Percentiles rank a stretch among this genome's conserved stretches.
These are phyloP conservation scores for Ditula angustiorana DNA, from an alignment of 2,888 invertebrate species.

Conservation along the genomic window DNA sequence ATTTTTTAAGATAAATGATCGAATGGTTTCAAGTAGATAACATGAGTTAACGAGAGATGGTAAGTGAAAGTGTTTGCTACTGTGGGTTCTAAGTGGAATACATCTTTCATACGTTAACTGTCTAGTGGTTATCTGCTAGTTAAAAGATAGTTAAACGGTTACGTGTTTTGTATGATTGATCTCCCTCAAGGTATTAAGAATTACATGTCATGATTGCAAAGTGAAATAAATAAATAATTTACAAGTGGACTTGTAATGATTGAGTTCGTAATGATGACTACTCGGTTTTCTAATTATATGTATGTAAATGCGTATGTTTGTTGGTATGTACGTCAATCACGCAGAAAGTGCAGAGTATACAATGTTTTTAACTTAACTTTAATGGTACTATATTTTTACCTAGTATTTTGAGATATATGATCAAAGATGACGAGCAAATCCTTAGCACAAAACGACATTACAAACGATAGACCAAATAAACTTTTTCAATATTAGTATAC, in stretches of 20 bases:
- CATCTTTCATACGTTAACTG: conserved; percentile 75
- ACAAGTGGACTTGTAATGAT: neutral
- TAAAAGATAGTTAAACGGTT: conserved; percentile 47
- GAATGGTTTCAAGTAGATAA: conserved; percentile 67
- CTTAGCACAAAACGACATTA: too few species aligned
- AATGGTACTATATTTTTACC: too few species aligned
- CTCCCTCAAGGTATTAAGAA: neutral
- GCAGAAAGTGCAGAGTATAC: too few species aligned
- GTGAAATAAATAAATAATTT: conserved; percentile 7
- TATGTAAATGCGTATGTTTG: neutral
- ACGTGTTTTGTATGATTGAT: conserved; percentile 9
- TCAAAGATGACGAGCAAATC: too few species aligned
- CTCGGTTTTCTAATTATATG: neutral
- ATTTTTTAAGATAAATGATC: conserved; percentile 78
- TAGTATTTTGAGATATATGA: too few species aligned
- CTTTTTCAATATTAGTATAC: too few species aligned
- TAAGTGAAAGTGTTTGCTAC: conserved; percentile 73
- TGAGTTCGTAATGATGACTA: neutral
- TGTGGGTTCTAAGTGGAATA: conserved; percentile 60
- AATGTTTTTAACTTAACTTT: too few species aligned
- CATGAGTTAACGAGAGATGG: conserved; percentile 59
- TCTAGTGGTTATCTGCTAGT: conserved; percentile 50
- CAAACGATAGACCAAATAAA: too few species aligned
- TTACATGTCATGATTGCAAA: conserved; percentile 6
- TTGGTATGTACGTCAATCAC: neutral